phyloP scores from a whole-genome alignment of 64 coral and sea anemone species.

The Montipora sp. region DNA sequence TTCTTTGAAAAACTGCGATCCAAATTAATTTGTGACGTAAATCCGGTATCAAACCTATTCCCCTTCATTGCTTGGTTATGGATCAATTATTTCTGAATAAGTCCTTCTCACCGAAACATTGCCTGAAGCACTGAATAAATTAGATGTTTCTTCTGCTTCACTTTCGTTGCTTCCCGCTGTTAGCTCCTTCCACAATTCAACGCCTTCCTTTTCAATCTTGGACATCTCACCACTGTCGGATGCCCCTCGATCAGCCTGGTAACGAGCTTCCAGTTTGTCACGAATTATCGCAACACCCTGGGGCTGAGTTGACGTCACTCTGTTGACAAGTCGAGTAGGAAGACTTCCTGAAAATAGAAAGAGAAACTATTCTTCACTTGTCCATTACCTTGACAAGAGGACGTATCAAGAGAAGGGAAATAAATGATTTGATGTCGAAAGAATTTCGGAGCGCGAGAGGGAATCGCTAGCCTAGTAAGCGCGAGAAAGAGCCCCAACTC shows the following conservation, averaged over 20 bases:
- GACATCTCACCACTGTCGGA: constrained; percentile 50
- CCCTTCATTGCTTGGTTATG: too few relatives aligned
- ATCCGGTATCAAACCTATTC: too few relatives aligned
- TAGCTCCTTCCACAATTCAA: constrained; percentile 68
- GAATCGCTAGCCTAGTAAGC: too few relatives aligned
- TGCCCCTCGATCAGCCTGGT: constrained; percentile 39
- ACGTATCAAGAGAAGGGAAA: too few relatives aligned
- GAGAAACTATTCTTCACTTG: background rate
- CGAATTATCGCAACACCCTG: constrained; percentile 75
- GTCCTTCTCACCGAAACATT: constrained; percentile 12
- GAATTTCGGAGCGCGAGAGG: too few relatives aligned
- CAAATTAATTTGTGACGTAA: too few relatives aligned
- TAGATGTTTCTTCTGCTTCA: constrained; percentile 2
- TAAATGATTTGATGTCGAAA: too few relatives aligned
- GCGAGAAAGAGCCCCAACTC: too few relatives aligned
- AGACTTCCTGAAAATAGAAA: constrained; percentile 62
- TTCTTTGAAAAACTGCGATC: too few relatives aligned
- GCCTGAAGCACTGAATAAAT: background rate
- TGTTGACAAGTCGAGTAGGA: constrained; percentile 79
- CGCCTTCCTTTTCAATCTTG: constrained; percentile 58
- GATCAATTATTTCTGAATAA: background rate
- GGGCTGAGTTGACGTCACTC: constrained; percentile 81
- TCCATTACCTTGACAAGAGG: too few relatives aligned
- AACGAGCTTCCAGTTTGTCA: constrained; percentile 72
- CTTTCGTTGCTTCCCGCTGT: constrained; percentile 18